These are phyloP conservation scores for Polietes domitor DNA, from an alignment of 2,888 invertebrate species.

Conservation along the genomic window DNA sequence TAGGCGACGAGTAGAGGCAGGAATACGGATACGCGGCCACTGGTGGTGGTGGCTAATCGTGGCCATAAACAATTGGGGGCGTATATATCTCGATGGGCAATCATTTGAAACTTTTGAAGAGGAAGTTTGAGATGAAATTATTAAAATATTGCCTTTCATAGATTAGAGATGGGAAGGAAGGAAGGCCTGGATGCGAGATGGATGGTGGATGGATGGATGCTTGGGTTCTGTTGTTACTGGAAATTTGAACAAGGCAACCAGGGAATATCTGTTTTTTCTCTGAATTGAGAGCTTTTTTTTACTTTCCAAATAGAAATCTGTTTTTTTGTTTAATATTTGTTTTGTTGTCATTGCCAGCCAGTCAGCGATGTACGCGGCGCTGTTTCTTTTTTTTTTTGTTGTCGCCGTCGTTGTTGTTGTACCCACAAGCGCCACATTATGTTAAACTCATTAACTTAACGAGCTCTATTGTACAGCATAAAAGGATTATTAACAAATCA, in stretches of 20 bases:
- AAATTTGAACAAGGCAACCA: background rate
- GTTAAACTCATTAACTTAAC: conserved; percentile 74
- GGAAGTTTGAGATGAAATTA: conserved; percentile 40
- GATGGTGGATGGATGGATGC: too few species aligned
- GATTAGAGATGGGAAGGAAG: conserved; percentile 35
- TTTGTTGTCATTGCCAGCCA: conserved; percentile 1
- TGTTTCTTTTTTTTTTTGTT: background rate
- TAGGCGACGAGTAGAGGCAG: background rate
- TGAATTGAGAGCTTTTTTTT: background rate
- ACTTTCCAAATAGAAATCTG: conserved; percentile 27
- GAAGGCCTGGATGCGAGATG: background rate
- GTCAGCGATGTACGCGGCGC: too few species aligned
- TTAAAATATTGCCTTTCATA: conserved; percentile 52
- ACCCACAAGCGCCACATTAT: conserved; percentile 67
- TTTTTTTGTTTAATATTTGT: conserved; percentile 29
- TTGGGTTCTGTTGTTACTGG: too few species aligned
- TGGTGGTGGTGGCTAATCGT: background rate
- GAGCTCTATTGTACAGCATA: conserved; percentile 77
- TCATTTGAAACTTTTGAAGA: background rate
- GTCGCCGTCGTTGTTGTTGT: background rate
- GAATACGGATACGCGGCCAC: too few species aligned
- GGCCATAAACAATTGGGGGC: background rate
- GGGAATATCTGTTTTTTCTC: background rate
- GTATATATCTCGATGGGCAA: background rate
- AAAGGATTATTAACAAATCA: conserved; percentile 80